A percentile compares a stretch with the other conserved stretches of the same genome.
Conservation (phyloP, 2,888 invertebrate species). For the Nephrotoma appendiculata region DNA sequence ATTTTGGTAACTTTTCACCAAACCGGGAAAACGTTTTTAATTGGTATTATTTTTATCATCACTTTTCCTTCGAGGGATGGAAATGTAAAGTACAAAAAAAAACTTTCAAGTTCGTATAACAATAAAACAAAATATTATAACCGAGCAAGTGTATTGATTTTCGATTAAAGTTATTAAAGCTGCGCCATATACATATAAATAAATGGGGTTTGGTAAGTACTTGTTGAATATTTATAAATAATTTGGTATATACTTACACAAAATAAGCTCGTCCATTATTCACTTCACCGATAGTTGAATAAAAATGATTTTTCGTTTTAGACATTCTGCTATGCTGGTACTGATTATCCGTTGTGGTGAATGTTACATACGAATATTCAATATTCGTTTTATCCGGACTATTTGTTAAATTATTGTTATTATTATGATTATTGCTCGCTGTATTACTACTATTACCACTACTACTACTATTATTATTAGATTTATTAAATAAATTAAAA, state of each 20-base stretch:
- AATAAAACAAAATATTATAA: background rate
- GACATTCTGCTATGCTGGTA: background rate
- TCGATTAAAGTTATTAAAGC: background rate
- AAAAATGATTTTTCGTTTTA: conserved; percentile 4
- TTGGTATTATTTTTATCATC: background rate
- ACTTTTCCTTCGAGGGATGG: background rate
- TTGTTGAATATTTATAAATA: background rate
- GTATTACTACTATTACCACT: background rate
- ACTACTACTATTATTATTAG: background rate
- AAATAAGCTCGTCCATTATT: conserved; percentile 4
- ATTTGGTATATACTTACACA: background rate
- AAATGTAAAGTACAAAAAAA: background rate
- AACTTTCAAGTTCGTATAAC: background rate
- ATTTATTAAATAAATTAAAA: background rate
- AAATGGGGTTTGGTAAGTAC: background rate
- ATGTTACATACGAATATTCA: conserved; percentile 1
- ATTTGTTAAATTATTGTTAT: background rate
- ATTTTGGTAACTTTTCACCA: background rate
- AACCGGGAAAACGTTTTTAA: background rate
- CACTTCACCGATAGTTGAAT: background rate
- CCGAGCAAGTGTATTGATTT: background rate
- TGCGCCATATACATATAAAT: background rate
- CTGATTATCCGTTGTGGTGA: background rate
- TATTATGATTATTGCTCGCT: background rate
- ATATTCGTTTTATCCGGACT: background rate